Base-by-base conservation (phyloP, 1,140 invertebrate genomes). In the Meteorus sp. region DNA sequence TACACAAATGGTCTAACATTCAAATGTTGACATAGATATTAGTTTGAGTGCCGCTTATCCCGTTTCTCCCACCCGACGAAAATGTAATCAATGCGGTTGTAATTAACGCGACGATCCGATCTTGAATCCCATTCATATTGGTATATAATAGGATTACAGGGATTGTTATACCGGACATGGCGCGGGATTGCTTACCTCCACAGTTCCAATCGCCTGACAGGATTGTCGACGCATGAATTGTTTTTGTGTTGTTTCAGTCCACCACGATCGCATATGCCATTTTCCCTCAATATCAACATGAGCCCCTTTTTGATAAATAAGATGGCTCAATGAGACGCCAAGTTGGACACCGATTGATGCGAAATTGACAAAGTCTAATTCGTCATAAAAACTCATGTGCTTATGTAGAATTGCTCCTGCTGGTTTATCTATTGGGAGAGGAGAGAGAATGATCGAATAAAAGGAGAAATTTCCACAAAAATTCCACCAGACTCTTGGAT, bases 371-470 rank as follows among this genome's bases (percentile, higher is more conserved):
- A 56, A 60, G 35, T 59, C 57, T 27, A 59, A 51, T 39, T 59
- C 20, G 3, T 2, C 9, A 22, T 11, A 8, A 2, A 39, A 11
- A 27, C 31, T 57, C 20, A 54, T 54, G 22, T 31, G 19, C n/a
- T 45, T 22, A 3, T 39, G 25, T 6, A 55, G 31, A 15, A 47
- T 22, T 1, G 55, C 27, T 4, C 25, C 60, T 6, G 60, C 60
- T 43, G 60, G 60, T 31, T 58, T 39, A 41, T 58, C 60, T 62
- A 23, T n/a, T n/a, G n/a, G n/a, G n/a, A n/a, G n/a, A n/a, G n/a
- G n/a, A n/a, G n/a, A n/a, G n/a, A n/a, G n/a, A n/a, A n/a, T n/a
- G n/a, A n/a, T n/a, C n/a, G n/a, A n/a, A n/a, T n/a, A n/a, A n/a
- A n/a, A n/a, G n/a, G n/a, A n/a, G n/a, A n/a, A n/a, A n/a, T n/a